Conservation (phyloP, 2,888 invertebrate genomes). For the Pherbina coryleti region DNA sequence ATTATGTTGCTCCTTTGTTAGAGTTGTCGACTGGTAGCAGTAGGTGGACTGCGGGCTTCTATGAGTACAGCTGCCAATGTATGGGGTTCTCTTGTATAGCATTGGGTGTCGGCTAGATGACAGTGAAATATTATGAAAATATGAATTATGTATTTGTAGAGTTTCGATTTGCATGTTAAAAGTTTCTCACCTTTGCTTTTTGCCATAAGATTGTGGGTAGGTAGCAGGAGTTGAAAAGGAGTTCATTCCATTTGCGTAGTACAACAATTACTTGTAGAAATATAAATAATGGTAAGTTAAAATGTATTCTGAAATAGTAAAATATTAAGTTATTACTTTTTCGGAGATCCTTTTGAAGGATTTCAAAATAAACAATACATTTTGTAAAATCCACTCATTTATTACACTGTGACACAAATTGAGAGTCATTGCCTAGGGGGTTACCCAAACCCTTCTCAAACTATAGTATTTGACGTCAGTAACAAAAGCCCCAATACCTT, state of each 20-base stretch:
- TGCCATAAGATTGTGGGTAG: neutral
- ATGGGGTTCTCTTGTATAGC: neutral
- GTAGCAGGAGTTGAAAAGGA: neutral
- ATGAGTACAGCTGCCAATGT: neutral
- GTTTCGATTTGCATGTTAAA: constrained; percentile 11
- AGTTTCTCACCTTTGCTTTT: neutral
- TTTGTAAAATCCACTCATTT: too few relatives aligned
- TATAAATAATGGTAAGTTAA: neutral
- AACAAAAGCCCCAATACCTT: too few relatives aligned
- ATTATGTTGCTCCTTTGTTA: constrained; percentile 46
- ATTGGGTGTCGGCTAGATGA: constrained; percentile 6
- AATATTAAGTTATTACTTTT: neutral
- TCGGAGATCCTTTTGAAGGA: too few relatives aligned
- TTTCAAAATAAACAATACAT: too few relatives aligned
- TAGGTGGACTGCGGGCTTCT: neutral
- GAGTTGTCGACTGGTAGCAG: neutral
- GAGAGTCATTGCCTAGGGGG: too few relatives aligned
- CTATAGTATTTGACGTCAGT: too few relatives aligned
- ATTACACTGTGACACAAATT: too few relatives aligned
- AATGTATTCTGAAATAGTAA: neutral
- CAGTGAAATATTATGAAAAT: constrained; percentile 24
- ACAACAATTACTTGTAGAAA: neutral
- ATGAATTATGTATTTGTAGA: constrained; percentile 12
- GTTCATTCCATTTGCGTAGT: neutral
- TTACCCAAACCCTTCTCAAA: too few relatives aligned